These are phyloP conservation scores for Drosophila merina DNA, from an alignment of 2,888 invertebrate genomes.

Conservation along the genomic window DNA sequence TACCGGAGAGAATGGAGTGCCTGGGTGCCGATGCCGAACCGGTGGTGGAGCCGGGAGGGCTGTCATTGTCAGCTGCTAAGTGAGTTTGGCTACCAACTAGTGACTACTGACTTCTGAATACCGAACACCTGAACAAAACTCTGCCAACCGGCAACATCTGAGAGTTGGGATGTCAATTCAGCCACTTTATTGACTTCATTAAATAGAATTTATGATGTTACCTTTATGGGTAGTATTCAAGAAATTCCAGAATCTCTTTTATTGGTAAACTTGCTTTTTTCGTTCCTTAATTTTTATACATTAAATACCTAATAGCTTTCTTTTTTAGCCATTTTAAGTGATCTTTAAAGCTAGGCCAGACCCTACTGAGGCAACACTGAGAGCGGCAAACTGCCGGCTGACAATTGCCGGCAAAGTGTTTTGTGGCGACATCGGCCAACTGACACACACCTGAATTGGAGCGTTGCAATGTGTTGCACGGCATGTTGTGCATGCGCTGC, in stretches of 20 bases:
- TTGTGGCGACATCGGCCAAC: conserved; percentile 73
- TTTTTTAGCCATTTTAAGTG: not conserved
- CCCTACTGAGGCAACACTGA: not conserved
- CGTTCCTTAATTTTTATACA: no score
- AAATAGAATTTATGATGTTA: no score
- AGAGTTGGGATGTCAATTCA: conserved; percentile 8
- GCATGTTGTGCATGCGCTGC: conserved; percentile 52
- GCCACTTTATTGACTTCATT: not conserved
- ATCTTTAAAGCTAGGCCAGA: not conserved
- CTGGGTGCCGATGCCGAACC: not conserved
- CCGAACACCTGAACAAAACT: conserved; percentile 3
- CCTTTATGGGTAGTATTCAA: no score
- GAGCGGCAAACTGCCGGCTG: conserved; percentile 53
- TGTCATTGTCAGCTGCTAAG: conserved; percentile 73
- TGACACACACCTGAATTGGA: conserved; percentile 79
- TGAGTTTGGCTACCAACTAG: conserved; percentile 46
- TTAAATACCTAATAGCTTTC: not conserved
- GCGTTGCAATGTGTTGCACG: conserved; percentile 56
- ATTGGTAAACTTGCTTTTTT: no score
- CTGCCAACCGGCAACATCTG: conserved; percentile 1
- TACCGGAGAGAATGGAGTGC: conserved; percentile 1
- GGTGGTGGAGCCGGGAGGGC: conserved; percentile 1
- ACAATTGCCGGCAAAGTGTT: conserved; percentile 78
- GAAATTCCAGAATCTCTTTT: no score
- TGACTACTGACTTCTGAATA: conserved; percentile 30